These are phyloP conservation scores for Vannuccia rotundouncinata DNA, from an alignment of 2,888 invertebrate species.

Conservation along the genomic window DNA sequence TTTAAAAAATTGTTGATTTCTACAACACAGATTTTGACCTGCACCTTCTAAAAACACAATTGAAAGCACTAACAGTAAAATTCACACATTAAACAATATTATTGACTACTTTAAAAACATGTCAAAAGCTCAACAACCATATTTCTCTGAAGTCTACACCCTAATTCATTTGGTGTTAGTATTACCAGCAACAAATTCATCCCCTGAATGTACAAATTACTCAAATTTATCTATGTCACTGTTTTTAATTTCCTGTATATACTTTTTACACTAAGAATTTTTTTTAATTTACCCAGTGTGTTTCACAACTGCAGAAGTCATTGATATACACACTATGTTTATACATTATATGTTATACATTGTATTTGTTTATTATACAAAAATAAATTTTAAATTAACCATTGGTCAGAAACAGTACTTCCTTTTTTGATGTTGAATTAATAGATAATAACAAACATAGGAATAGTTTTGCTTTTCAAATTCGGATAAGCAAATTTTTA, in stretches of 20 bases:
- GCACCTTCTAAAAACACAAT: slow-evolving; percentile 21
- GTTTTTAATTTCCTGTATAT: slow-evolving; percentile 13
- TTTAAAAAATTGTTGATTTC: slow-evolving; percentile 21
- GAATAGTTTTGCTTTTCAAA: slow-evolving; percentile 26
- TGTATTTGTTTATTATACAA: slow-evolving; percentile 2
- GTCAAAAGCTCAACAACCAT: slow-evolving; percentile 23
- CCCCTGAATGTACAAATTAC: slow-evolving; percentile 8
- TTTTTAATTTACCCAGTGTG: not conserved
- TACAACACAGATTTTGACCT: slow-evolving; percentile 14
- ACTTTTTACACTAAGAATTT: slow-evolving; percentile 17
- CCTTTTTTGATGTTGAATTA: slow-evolving; percentile 23
- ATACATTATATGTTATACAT: slow-evolving; percentile 7
- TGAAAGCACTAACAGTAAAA: slow-evolving; percentile 13
- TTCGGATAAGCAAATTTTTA: slow-evolving; percentile 20
- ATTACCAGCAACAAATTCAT: slow-evolving; percentile 10
- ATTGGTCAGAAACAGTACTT: slow-evolving; percentile 24
- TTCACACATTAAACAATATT: too few species aligned
- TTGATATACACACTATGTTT: slow-evolving; percentile 13
- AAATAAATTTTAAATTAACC: slow-evolving; percentile 12
- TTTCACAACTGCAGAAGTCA: not conserved
- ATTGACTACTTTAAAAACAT: slow-evolving; percentile 22
- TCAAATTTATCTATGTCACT: not conserved
- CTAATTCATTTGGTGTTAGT: slow-evolving; percentile 24
- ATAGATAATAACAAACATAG: slow-evolving; percentile 23
- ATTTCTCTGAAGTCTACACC: slow-evolving; percentile 1